Conservation (phyloP, 2,113 vertebrate genomes). For the Ammospiza nelsoni region DNA sequence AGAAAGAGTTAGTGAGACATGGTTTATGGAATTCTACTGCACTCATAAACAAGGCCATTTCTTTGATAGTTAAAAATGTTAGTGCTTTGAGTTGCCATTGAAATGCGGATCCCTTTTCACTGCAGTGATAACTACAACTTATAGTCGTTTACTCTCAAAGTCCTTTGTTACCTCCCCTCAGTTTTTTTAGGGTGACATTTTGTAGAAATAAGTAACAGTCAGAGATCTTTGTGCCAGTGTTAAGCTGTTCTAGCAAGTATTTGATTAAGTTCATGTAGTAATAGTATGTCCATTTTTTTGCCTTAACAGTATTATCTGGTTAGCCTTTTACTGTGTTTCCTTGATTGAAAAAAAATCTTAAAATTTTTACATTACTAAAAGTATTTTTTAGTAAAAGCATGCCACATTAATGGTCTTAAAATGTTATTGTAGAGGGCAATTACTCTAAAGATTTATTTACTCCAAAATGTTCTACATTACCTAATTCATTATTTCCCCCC, state of each 20-base stretch:
- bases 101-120: background rate
- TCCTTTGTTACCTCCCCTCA: fast-evolving
- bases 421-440: background rate
- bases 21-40: background rate
- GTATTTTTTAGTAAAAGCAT: background rate
- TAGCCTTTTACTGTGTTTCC: background rate
- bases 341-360: background rate
- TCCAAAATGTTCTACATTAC: background rate
- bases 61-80: background rate
- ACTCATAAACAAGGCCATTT: background rate
- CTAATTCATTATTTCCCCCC: slow-evolving; percentile 33
- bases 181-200: background rate
- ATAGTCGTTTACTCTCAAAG: background rate
- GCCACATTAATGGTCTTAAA: background rate
- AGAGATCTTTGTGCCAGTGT: background rate
- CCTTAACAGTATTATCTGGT: background rate
- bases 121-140: background rate
- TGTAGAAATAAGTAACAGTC: background rate
- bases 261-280: background rate
- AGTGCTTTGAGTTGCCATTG: background rate
- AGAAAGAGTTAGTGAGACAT: too few species aligned
- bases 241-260: background rate
- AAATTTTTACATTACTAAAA: background rate
- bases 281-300: background rate
- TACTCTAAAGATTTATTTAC: slow-evolving; percentile 40